Evolutionary conservation across 2,797 vertebrate genomes (phyloP), one percentile per base, ranked within the genome.

Genomic region (Brachyrhaphis roseni): DNA sequence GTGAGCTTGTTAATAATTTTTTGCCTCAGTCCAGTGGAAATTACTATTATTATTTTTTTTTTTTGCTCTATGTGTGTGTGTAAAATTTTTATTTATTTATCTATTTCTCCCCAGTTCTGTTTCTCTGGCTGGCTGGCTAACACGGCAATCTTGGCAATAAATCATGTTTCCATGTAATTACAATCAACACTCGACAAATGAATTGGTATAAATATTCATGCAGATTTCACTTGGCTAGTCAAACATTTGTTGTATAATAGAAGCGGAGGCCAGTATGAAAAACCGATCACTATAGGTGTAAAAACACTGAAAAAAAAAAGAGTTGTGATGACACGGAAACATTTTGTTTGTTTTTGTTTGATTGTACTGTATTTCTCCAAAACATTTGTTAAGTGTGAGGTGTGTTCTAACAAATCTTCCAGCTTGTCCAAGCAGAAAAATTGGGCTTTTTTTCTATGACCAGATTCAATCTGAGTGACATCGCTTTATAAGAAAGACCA

Each of bases 131-230:
- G 92, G 92, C 90, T 93, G 91, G 86, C 92, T 92, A 89, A 88
- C 90, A 78, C 80, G 85, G 85, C 91, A 93, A 93, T 95, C 90
- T 94, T 93, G 93, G 93, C 93, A 93, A 95, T 95, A 95, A 95
- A 95, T 96, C 90, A 92, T 94, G 92, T 94, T 93, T 95, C 91
- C 93, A 92, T 95, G 93, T 95, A 96, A 95, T 96, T 96, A 95
- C 92, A 95, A 96, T 95, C 93, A 95, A 95, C 93, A 95, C 93
- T 93, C 90, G 90, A 94, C 94, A 94, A 95, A 95, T 94, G 85
- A 95, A 95, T 93, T 89, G 86, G 91, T 92, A 96, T 95, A 94
- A 95, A 95, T 95, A 95, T 96, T 95, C 91, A 95, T 95, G 90
- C 80, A 92, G 93, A 94, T 90, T 94, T 95, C 90, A 93, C 94